phyloP scores from a whole-genome alignment of 2,797 vertebrate genomes.

The Margarornis squamiger region DNA sequence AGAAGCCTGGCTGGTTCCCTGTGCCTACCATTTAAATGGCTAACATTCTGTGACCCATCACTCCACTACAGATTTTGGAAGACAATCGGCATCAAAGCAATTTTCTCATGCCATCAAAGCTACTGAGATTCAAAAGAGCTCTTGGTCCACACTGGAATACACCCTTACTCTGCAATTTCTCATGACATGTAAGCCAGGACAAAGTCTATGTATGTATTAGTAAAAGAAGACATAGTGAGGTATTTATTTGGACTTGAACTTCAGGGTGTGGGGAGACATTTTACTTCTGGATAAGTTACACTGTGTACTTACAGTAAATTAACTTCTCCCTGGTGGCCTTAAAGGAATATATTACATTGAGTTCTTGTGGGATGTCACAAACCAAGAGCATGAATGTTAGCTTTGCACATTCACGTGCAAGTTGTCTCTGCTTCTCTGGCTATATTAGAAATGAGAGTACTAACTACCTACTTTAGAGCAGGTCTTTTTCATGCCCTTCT shows the following conservation, averaged over 20 bases:
- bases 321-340: neutral
- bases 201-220: neutral
- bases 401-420: neutral
- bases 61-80: neutral
- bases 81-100: neutral
- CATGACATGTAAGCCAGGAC: neutral
- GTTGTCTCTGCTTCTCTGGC: neutral
- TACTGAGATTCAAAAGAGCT: neutral
- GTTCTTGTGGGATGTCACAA: neutral
- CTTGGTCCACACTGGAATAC: neutral
- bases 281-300: neutral
- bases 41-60: neutral
- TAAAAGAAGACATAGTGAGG: neutral
- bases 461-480: neutral
- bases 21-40: neutral
- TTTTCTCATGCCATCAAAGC: neutral
- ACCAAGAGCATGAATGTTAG: neutral
- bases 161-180: neutral
- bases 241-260: neutral
- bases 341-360: neutral
- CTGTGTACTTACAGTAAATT: neutral
- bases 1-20: neutral
- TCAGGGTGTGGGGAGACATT: neutral
- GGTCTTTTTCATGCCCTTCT: neutral
- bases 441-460: neutral